These are phyloP conservation scores for Aricia agestis DNA, from an alignment of 1,140 invertebrate species.

Conservation along the genomic window DNA sequence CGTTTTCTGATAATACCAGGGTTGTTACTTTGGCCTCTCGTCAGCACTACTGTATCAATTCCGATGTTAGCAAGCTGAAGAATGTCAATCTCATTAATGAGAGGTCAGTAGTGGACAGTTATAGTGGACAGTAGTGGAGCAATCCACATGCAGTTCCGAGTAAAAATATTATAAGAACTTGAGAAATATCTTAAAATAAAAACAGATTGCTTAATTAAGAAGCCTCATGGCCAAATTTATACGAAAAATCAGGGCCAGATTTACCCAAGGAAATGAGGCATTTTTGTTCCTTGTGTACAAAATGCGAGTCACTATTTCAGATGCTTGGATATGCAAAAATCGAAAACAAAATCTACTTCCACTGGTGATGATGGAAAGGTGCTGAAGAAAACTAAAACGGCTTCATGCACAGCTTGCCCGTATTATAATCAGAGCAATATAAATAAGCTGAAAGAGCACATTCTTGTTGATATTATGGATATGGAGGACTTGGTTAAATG, in stretches of 20 bases:
- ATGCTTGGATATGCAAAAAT: conserved; percentile 92
- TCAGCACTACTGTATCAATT: conserved; percentile 94
- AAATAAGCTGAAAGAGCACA: conserved; percentile 79
- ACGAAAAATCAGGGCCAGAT: too few relatives aligned
- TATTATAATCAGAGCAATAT: conserved; percentile 82
- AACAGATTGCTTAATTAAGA: too few relatives aligned
- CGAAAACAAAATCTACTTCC: conserved; percentile 78
- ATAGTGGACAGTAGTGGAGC: too few relatives aligned
- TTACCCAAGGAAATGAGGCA: too few relatives aligned
- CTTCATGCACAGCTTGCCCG: conserved; percentile 78
- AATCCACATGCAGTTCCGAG: too few relatives aligned
- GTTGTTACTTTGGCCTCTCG: conserved; percentile 94
- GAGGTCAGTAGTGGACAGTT: conserved; percentile 68
- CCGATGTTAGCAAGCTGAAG: conserved; percentile 85
- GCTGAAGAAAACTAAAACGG: conserved; percentile 79
- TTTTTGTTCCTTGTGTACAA: too few relatives aligned
- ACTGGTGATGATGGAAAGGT: conserved; percentile 79
- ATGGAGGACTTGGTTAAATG: conserved; percentile 89
- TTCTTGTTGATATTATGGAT: conserved; percentile 86
- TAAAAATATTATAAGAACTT: too few relatives aligned
- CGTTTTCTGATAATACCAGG: conserved; percentile 83
- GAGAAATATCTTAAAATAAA: too few relatives aligned
- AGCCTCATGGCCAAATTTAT: too few relatives aligned
- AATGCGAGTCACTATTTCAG: conserved; percentile 44
- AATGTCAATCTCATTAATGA: conserved; percentile 94